A percentile compares a stretch with the other conserved stretches of the same genome.
phyloP scores from a whole-genome alignment of 2,797 vertebrate species.

The Bradypus variegatus region DNA sequence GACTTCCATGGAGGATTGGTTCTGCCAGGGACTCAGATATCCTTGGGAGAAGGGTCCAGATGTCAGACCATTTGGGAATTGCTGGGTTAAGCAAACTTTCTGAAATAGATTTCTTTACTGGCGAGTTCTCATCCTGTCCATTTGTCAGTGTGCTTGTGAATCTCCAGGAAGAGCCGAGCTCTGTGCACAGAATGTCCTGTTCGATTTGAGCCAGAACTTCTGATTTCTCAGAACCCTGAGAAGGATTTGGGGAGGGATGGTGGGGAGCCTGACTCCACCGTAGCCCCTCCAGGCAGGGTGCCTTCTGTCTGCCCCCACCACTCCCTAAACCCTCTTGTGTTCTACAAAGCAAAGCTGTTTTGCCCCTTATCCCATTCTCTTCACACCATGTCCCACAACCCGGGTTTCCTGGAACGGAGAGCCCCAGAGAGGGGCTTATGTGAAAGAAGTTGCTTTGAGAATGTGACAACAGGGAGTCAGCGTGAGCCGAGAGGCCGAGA shows the following conservation, averaged over 20 bases:
- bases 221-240: fast-evolving
- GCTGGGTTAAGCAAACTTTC: neutral
- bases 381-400: fast-evolving
- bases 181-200: fast-evolving
- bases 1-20: fast-evolving
- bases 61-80: fast-evolving
- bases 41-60: neutral
- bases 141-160: neutral
- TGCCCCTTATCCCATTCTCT: neutral
- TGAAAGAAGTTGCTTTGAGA: fast-evolving
- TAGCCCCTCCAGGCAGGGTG: too few species aligned
- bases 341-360: too few species aligned
- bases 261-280: fast-evolving
- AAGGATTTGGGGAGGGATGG: neutral
- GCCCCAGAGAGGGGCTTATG: fast-evolving
- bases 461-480: neutral
- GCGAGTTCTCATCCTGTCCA: neutral
- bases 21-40: too few species aligned
- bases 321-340: neutral
- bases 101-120: too few species aligned
- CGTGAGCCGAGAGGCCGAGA: neutral
- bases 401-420: neutral
- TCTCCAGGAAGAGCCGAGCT: neutral
- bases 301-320: neutral
- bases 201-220: neutral